Percentiles rank a stretch among this genome's conserved stretches.
phyloP scores from a whole-genome alignment of 1,140 invertebrate species.

The Zaprionus capensis region DNA sequence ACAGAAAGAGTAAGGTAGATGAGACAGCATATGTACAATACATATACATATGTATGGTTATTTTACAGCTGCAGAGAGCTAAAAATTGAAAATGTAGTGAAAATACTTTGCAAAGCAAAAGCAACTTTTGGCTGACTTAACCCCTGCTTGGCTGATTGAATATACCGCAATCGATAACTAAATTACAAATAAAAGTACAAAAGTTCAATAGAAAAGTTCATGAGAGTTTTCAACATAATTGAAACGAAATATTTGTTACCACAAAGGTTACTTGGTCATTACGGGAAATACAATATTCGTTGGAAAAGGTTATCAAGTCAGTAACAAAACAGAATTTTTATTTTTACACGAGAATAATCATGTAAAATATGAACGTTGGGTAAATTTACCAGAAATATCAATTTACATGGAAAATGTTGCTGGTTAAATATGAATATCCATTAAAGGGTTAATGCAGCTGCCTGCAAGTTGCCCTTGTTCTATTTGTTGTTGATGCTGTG shows the following conservation, averaged over 20 bases:
- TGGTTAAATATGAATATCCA: conserved; percentile 42
- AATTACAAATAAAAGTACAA: background rate
- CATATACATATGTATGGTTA: background rate
- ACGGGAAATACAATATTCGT: background rate
- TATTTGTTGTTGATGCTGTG: background rate
- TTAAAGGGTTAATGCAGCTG: conserved; percentile 46
- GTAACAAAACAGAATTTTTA: background rate
- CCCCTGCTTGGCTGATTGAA: conserved; percentile 14
- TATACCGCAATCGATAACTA: background rate
- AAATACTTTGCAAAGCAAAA: conserved; percentile 38
- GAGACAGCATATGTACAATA: background rate
- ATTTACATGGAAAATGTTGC: conserved; percentile 32
- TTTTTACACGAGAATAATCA: background rate
- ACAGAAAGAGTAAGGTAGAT: background rate
- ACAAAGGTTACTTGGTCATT: background rate
- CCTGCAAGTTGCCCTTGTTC: background rate
- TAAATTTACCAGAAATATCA: conserved; percentile 22
- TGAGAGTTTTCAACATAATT: background rate
- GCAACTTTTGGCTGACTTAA: conserved; percentile 32
- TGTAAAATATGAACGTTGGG: background rate
- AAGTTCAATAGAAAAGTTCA: background rate
- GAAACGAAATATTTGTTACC: background rate
- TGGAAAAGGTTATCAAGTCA: background rate
- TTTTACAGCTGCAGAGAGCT: conserved; percentile 41
- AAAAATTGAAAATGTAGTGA: conserved; percentile 61